Conservation (phyloP, 2,113 vertebrate species). For the Pluvialis apricaria region DNA sequence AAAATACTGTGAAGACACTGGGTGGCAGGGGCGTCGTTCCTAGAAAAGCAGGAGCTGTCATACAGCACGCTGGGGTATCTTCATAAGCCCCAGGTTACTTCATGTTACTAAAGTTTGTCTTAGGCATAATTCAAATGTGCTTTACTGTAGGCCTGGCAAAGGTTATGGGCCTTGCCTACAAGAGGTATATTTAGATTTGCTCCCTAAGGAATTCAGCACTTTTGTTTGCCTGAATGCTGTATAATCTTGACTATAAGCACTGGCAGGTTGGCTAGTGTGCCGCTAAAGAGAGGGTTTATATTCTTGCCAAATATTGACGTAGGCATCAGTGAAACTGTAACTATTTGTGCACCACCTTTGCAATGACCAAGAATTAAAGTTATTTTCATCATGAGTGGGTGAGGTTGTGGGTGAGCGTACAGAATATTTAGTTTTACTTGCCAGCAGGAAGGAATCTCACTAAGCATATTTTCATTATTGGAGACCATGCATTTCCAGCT, state of each 20-base stretch:
- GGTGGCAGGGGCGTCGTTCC: background rate
- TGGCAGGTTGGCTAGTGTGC: background rate
- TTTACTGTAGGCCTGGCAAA: background rate
- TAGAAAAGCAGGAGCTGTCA: background rate
- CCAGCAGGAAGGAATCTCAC: background rate
- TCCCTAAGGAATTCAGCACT: background rate
- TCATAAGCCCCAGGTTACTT: background rate
- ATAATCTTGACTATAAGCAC: background rate
- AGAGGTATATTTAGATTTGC: background rate
- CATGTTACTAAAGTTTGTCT: background rate
- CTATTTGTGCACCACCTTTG: background rate
- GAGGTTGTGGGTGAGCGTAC: background rate
- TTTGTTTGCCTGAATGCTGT: background rate
- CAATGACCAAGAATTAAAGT: slow-evolving; percentile 6
- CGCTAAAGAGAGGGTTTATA: background rate
- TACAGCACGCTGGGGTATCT: background rate
- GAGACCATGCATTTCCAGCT: background rate
- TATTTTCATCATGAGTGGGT: slow-evolving; percentile 9
- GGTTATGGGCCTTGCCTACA: background rate
- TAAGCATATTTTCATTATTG: background rate
- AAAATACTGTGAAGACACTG: background rate
- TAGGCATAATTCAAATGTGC: background rate
- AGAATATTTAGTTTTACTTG: background rate
- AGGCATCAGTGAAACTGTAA: background rate
- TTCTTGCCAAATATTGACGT: background rate